Conservation (phyloP, 2,888 invertebrate species). For the Calephelis perditalis region DNA sequence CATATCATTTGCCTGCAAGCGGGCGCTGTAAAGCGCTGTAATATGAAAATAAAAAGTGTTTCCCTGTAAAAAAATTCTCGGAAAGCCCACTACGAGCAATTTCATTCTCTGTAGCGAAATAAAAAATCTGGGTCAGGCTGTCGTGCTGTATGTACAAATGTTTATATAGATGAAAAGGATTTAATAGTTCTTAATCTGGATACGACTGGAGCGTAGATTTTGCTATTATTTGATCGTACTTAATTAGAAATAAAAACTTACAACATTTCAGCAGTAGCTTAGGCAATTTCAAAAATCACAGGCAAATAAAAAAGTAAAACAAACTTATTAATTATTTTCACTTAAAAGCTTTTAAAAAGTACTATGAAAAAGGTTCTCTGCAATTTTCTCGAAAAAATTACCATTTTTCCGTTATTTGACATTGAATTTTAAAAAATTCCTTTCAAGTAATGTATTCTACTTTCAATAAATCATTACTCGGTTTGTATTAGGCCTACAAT, state of each 20-base stretch:
- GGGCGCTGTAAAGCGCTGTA: conserved; percentile 34
- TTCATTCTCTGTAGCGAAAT: conserved; percentile 68
- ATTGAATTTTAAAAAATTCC: too few relatives aligned
- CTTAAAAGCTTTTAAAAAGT: too few relatives aligned
- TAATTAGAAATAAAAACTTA: background rate
- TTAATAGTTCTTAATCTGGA: conserved; percentile 37
- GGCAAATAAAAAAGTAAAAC: too few relatives aligned
- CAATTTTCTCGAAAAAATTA: too few relatives aligned
- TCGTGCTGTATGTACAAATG: conserved; percentile 37
- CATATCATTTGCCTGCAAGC: conserved; percentile 29
- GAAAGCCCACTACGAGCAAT: conserved; percentile 60
- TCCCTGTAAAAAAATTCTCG: conserved; percentile 44
- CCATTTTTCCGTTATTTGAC: too few relatives aligned
- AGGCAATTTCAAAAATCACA: too few relatives aligned
- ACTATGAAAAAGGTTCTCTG: too few relatives aligned
- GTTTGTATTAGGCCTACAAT: too few relatives aligned
- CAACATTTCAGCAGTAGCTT: too few relatives aligned
- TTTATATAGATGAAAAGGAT: conserved; percentile 41
- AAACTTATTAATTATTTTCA: too few relatives aligned
- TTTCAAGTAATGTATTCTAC: too few relatives aligned
- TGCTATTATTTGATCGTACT: background rate
- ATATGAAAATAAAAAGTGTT: conserved; percentile 56
- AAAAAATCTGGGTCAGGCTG: conserved; percentile 72
- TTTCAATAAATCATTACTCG: too few relatives aligned
- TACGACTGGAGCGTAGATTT: conserved; percentile 24